phyloP scores from a whole-genome alignment of 2,797 vertebrate genomes.

The Arctocebus calabarensis region DNA sequence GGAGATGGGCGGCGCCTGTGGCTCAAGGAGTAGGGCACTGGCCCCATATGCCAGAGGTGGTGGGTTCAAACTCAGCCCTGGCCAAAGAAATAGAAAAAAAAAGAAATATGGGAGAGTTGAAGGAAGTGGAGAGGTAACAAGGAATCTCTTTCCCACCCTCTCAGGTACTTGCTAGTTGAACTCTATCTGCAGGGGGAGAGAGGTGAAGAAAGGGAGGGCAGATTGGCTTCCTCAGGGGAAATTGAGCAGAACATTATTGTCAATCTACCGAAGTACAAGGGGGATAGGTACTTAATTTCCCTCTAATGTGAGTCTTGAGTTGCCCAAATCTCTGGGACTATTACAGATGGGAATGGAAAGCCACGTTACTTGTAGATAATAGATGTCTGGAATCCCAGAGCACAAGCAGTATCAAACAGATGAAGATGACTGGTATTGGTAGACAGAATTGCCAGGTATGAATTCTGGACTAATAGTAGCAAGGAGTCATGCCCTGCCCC shows the following conservation, averaged over 20 bases:
- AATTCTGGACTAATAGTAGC: not conserved
- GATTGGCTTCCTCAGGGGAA: not conserved
- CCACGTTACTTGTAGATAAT: not conserved
- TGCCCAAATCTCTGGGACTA: not conserved
- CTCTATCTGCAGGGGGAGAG: not conserved
- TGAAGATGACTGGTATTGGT: not conserved
- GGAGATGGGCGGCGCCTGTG: no score
- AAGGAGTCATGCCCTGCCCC: not conserved
- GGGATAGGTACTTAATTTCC: not conserved
- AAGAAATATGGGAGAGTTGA: not conserved
- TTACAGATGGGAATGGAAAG: conserved; percentile 9
- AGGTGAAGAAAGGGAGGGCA: not conserved
- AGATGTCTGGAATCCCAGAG: not conserved
- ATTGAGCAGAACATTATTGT: not conserved
- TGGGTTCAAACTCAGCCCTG: no score
- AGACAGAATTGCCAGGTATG: not conserved
- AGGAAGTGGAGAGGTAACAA: not conserved
- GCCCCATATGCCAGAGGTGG: no score
- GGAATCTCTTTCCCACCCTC: not conserved
- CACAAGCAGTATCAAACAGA: not conserved
- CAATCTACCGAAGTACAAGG: not conserved
- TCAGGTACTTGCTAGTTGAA: not conserved
- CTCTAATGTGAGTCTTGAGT: not conserved
- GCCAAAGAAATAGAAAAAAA: not conserved
- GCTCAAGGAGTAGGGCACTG: no score